Evolutionary conservation across 2,797 vertebrate genomes (phyloP), one percentile per base, ranked within the genome.

Genomic region (Pantherophis alleghaniensis): DNA sequence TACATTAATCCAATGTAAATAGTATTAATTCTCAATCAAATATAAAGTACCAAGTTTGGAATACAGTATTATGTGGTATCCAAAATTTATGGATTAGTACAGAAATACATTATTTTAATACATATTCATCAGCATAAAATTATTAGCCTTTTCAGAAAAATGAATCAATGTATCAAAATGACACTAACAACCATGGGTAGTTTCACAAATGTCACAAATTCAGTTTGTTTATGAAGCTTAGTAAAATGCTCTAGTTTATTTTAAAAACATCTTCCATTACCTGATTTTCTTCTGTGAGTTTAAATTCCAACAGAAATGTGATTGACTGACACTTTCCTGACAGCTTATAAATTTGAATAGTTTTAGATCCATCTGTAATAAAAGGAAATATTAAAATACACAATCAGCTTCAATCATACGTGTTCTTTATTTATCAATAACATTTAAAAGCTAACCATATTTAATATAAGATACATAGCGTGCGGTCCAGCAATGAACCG

Each of bases 281-380:
- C 98, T 98, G 97, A 55, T 96, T 94, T 95, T 99, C 87, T 86
- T 91, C 98, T 74, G 98, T 96, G 74, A 99, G 95, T 90, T 98
- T 97, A 96, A 99, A 99, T 97, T 99, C 98, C 91, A 99, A 88
- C 28, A 98, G 98, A 96, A 99, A 99, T 83, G 93, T 61, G 90
- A 99, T 32, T 7, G 97, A 97, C 79, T 92, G 95, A 95, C 98
- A 99, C 91, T 91, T 96, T 92, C 99, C 99, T 1, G 97, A 96
- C 56, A 99, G 57, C 90, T 95, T 97, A 95, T 98, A 91, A 94
- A 96, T 98, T 93, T 97, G 97, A 24, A 98, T 94, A 88, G 93
- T 95, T 95, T 97, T 96, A 7, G 88, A 96, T 91, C 10, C 91
- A 96, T 93, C 99, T 99, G 88, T 87, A 94, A 95, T 2, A 91